A percentile compares a stretch with the other conserved stretches of the same genome.
These are phyloP conservation scores for Ameiurus melas DNA, from an alignment of 2,113 vertebrate species.

Conservation along the genomic window DNA sequence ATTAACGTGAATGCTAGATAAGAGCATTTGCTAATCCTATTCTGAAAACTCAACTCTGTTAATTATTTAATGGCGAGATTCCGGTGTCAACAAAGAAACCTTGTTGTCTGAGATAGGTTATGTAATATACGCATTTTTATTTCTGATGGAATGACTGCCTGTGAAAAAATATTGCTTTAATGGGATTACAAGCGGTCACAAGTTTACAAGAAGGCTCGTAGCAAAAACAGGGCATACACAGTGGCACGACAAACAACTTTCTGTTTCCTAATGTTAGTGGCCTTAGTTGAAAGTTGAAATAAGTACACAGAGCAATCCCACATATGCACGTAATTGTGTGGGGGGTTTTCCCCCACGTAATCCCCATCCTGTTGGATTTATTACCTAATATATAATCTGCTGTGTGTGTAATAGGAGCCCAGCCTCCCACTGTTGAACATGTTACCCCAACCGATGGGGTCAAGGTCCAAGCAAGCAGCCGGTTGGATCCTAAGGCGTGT, in stretches of 20 bases:
- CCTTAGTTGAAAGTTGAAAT: not conserved
- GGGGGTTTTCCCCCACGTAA: conserved; percentile 44
- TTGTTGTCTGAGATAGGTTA: not conserved
- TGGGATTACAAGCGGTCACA: conserved; percentile 3
- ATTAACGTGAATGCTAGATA: not conserved
- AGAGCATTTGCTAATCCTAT: not conserved
- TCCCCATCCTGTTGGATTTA: conserved; percentile 43
- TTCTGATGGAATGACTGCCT: not conserved
- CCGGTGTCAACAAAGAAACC: not conserved
- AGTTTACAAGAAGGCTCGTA: not conserved
- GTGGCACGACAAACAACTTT: not conserved
- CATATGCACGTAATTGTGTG: not conserved
- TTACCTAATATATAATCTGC: conserved; percentile 64
- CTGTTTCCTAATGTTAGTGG: not conserved
- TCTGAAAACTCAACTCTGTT: not conserved
- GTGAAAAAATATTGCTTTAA: not conserved
- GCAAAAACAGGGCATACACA: not conserved
- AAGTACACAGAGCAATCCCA: not conserved
- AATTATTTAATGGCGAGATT: not conserved
- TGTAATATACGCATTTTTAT: not conserved
- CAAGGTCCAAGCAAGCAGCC: conserved; percentile 74
- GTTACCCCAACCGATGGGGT: conserved; percentile 83
- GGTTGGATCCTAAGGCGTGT: conserved; percentile 70
- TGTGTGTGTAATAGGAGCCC: conserved; percentile 76
- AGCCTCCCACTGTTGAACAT: conserved; percentile 75